Percentiles rank a stretch among this genome's conserved stretches.
phyloP scores from a whole-genome alignment of 2,113 vertebrate genomes.

The Trinectes maculatus region DNA sequence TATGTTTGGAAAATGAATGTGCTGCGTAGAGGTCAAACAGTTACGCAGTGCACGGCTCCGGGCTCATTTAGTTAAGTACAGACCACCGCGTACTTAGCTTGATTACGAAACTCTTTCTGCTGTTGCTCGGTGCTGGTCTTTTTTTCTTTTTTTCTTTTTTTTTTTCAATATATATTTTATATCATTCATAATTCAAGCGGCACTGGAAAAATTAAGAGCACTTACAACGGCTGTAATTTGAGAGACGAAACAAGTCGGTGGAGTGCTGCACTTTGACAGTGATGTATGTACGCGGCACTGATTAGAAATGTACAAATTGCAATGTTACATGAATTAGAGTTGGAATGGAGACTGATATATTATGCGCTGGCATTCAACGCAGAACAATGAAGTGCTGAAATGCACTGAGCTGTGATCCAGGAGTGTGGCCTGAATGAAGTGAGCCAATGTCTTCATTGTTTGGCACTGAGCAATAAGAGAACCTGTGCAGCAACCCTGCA shows the following conservation, averaged over 20 bases:
- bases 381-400: constrained; percentile 56
- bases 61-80: constrained; percentile 70
- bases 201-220: constrained; percentile 60
- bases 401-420: constrained; percentile 51
- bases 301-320: constrained; percentile 73
- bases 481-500: constrained; percentile 40
- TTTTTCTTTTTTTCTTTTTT: constrained; percentile 30
- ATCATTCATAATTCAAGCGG: constrained; percentile 73
- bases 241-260: constrained; percentile 51
- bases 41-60: constrained; percentile 53
- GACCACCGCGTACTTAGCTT: constrained; percentile 59
- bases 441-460: constrained; percentile 40
- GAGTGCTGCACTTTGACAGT: constrained; percentile 53
- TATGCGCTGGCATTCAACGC: constrained; percentile 42
- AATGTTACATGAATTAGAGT: constrained; percentile 62
- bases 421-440: constrained; percentile 39
- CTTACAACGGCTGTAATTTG: constrained; percentile 65
- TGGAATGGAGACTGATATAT: constrained; percentile 68
- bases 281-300: constrained; percentile 67
- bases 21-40: constrained; percentile 68
- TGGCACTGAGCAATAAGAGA: constrained; percentile 42
- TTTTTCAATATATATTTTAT: constrained; percentile 74
- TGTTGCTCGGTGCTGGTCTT: constrained; percentile 51
- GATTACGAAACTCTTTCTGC: constrained; percentile 65
- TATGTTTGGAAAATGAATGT: constrained; percentile 80